Evolutionary conservation across 2,797 vertebrate genomes (phyloP).

Genomic region (Lagodon rhomboides): DNA sequence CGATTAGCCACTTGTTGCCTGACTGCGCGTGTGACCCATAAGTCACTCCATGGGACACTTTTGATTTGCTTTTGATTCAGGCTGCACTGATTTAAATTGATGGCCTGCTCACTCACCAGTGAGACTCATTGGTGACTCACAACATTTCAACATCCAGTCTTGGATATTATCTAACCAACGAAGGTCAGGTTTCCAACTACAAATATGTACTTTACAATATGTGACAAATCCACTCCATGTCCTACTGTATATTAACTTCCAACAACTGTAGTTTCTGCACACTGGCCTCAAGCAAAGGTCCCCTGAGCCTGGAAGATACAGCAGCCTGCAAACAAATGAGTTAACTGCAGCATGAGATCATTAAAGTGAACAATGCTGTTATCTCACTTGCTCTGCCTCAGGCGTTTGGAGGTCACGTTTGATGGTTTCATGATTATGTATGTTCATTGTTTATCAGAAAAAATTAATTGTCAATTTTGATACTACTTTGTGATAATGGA

Average conservation of each 20-base stretch:
- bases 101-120: conserved; percentile 1
- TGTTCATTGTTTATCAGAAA: conserved; percentile 51
- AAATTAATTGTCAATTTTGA: conserved; percentile 69
- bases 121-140: conserved; percentile 15
- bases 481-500: conserved; percentile 65
- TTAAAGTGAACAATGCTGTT: conserved; percentile 65
- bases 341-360: conserved; percentile 70
- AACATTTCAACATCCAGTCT: conserved; percentile 8
- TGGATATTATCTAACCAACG: conserved; percentile 27
- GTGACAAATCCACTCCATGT: conserved; percentile 28
- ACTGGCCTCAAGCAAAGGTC: conserved; percentile 38
- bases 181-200: conserved; percentile 22
- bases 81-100: conserved; percentile 2
- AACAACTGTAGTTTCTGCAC: conserved; percentile 18
- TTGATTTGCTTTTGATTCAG: conserved; percentile 31
- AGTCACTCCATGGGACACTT: conserved; percentile 47
- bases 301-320: conserved; percentile 39
- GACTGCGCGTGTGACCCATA: conserved; percentile 26
- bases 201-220: conserved; percentile 38
- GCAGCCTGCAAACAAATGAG: conserved; percentile 53
- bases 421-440: conserved; percentile 68
- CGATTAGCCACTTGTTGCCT: conserved; percentile 50
- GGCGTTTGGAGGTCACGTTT: conserved; percentile 63
- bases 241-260: conserved; percentile 9
- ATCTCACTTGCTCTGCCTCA: conserved; percentile 59